phyloP scores from a whole-genome alignment of 2,888 invertebrate species.

The Megastigmus dorsalis region DNA sequence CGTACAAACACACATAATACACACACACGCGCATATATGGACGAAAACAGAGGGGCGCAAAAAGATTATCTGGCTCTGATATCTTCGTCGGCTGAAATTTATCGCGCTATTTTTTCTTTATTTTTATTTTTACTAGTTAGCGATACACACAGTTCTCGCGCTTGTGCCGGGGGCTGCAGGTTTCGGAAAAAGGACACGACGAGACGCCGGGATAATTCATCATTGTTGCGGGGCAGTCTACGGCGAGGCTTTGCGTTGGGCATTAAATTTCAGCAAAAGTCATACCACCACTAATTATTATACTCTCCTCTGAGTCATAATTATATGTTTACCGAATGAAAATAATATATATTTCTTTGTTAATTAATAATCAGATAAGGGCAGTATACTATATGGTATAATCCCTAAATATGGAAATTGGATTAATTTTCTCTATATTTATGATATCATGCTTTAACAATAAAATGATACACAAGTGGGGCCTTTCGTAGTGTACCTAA shows the following conservation, averaged over 20 bases:
- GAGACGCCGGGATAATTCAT: conserved; percentile 15
- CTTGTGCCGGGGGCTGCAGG: background rate
- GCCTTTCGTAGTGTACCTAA: too few species aligned
- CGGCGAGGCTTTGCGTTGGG: too few species aligned
- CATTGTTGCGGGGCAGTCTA: conserved; percentile 6
- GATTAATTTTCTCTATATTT: too few species aligned
- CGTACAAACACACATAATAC: too few species aligned
- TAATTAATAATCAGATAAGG: too few species aligned
- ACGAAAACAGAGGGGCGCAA: background rate
- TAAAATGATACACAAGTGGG: too few species aligned
- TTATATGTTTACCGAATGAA: background rate
- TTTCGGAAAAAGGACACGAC: background rate
- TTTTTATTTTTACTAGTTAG: conserved; percentile 15
- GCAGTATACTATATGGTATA: too few species aligned
- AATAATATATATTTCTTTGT: background rate
- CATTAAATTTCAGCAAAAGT: too few species aligned
- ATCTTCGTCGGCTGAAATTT: conserved; percentile 43
- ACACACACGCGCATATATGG: background rate
- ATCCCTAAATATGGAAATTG: too few species aligned
- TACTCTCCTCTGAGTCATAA: background rate
- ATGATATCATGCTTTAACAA: too few species aligned
- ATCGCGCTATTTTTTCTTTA: conserved; percentile 50
- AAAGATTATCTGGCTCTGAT: conserved; percentile 48
- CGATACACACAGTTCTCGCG: conserved; percentile 25
- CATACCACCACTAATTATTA: too few species aligned